Conservation (phyloP, 2,888 invertebrate species). For the Argyresthia albistria region DNA sequence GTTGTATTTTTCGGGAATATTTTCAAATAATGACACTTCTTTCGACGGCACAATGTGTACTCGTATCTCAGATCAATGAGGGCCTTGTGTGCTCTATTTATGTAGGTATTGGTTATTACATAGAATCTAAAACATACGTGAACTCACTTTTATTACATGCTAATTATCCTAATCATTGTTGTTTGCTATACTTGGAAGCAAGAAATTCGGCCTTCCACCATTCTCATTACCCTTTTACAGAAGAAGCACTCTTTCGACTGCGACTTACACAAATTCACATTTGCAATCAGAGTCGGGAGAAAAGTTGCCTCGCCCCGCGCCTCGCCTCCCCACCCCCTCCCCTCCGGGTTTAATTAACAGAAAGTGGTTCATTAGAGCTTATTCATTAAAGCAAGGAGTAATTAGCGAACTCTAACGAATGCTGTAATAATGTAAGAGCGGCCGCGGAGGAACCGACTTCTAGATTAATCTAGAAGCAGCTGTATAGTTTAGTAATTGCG, state of each 20-base stretch:
- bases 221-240: slow-evolving; percentile 69
- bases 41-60: no score
- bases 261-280: slow-evolving; percentile 72
- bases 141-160: no score
- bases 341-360: slow-evolving; percentile 88
- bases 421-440: slow-evolving; percentile 83
- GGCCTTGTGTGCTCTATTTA: no score
- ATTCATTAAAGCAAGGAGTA: slow-evolving; percentile 92
- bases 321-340: slow-evolving; percentile 20
- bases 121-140: no score
- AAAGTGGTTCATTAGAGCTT: slow-evolving; percentile 93
- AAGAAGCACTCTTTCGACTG: slow-evolving; percentile 64
- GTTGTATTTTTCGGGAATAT: no score
- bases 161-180: no score
- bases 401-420: slow-evolving; percentile 91
- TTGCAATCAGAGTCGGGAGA: slow-evolving; percentile 71
- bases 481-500: slow-evolving; percentile 66
- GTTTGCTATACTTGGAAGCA: no score
- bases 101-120: no score
- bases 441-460: slow-evolving; percentile 67
- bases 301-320: slow-evolving; percentile 45
- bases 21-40: no score
- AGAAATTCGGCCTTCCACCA: background rate
- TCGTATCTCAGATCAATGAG: no score
- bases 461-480: slow-evolving; percentile 67